Conservation (phyloP, 1,140 invertebrate species). For the Hyposmocoma kahamanoa region DNA sequence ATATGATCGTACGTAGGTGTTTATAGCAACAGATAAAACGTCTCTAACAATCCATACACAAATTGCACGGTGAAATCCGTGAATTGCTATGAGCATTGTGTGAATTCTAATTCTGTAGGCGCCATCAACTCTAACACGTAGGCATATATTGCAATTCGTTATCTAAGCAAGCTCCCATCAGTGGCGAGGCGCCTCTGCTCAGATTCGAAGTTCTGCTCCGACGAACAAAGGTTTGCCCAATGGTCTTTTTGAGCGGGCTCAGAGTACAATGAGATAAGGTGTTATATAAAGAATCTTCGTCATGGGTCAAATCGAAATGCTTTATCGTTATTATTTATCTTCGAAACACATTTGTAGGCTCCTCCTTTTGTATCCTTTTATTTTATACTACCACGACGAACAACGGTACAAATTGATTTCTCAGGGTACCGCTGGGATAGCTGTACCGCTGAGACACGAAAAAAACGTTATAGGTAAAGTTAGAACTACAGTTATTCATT, state of each 20-base stretch:
- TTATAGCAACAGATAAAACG: too few relatives aligned
- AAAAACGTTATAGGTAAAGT: too few relatives aligned
- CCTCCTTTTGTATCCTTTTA: constrained; percentile 29
- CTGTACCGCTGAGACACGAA: too few relatives aligned
- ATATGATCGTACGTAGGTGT: too few relatives aligned
- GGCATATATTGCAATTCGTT: background rate
- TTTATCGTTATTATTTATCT: constrained; percentile 47
- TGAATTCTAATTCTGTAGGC: too few relatives aligned
- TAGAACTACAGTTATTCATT: too few relatives aligned
- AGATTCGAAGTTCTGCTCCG: constrained; percentile 19
- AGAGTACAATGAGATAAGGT: constrained; percentile 29
- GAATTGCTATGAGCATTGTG: too few relatives aligned
- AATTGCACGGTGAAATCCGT: too few relatives aligned
- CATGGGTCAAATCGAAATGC: constrained; percentile 32
- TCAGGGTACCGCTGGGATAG: constrained; percentile 11
- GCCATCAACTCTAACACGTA: too few relatives aligned
- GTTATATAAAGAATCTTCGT: constrained; percentile 32
- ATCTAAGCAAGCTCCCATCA: background rate
- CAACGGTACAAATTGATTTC: constrained; percentile 39
- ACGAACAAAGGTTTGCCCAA: constrained; percentile 27
- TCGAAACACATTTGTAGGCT: constrained; percentile 33
- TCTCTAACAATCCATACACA: too few relatives aligned
- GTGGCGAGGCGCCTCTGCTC: constrained; percentile 2
- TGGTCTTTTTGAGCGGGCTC: constrained; percentile 26
- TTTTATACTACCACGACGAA: constrained; percentile 35